Conservation (phyloP, 2,113 vertebrate species). For the Myanophis thanlyinensis region DNA sequence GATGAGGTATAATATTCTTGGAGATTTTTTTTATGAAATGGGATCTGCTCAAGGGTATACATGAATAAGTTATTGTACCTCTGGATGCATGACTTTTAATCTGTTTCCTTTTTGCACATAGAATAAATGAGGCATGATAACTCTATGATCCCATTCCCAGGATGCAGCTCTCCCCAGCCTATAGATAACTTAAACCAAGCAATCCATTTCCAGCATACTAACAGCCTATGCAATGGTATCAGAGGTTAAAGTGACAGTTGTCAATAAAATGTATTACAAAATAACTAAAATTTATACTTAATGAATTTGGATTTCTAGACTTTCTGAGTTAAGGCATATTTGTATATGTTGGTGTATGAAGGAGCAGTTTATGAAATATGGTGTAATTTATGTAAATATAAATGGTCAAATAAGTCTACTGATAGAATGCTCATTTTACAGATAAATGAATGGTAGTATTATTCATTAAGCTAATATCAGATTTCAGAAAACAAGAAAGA, state of each 20-base stretch:
- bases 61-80: not conserved
- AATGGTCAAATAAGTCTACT: not conserved
- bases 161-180: not conserved
- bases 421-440: not conserved
- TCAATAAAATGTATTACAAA: not conserved
- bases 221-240: not conserved
- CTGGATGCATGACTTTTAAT: not conserved
- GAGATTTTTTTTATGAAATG: not conserved
- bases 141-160: not conserved
- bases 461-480: not conserved
- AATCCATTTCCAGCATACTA: not conserved
- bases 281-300: not conserved
- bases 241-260: not conserved
- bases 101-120: not conserved
- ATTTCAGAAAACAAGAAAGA: not conserved
- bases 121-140: not conserved
- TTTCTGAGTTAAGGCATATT: not conserved
- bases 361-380: not conserved
- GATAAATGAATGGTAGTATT: not conserved
- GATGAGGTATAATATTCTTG: not conserved
- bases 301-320: not conserved
- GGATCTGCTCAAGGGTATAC: not conserved
- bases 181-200: not conserved
- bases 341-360: not conserved
- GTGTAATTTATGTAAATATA: not conserved